A percentile compares a stretch with the other conserved stretches of the same genome.
These are phyloP conservation scores for Fulica atra DNA, from an alignment of 2,113 vertebrate species.

Conservation along the genomic window DNA sequence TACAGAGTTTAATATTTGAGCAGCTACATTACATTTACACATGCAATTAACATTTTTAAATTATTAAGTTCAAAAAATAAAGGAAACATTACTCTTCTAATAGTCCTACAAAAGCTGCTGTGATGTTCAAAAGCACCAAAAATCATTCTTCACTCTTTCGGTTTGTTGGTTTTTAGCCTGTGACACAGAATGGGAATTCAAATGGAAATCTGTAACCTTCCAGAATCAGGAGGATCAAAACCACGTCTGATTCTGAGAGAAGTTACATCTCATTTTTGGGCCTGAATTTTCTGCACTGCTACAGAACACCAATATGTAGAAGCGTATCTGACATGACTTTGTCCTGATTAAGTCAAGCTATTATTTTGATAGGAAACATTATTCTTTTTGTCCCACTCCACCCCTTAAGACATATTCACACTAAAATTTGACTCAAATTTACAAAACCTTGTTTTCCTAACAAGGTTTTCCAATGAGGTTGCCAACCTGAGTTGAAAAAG, in stretches of 20 bases:
- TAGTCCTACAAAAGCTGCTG: neutral
- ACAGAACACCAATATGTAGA: neutral
- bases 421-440: neutral
- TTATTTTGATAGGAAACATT: neutral
- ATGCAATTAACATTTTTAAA: neutral
- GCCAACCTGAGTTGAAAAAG: neutral
- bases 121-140: neutral
- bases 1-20: neutral
- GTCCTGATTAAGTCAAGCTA: neutral
- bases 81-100: neutral
- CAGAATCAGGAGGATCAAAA: neutral
- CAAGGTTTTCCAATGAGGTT: neutral
- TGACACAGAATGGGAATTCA: neutral
- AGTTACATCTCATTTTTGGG: neutral
- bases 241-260: neutral
- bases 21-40: neutral
- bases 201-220: neutral
- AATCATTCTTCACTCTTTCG: neutral
- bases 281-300: neutral
- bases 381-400: neutral
- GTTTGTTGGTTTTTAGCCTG: rapidly evolving
- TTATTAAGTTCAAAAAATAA: neutral
- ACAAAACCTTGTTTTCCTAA: neutral
- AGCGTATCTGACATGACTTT: neutral
- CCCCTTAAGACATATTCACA: neutral